These are phyloP conservation scores for Phrynocephalus guinanensis DNA, from an alignment of 2,797 vertebrate species.

Conservation along the genomic window DNA sequence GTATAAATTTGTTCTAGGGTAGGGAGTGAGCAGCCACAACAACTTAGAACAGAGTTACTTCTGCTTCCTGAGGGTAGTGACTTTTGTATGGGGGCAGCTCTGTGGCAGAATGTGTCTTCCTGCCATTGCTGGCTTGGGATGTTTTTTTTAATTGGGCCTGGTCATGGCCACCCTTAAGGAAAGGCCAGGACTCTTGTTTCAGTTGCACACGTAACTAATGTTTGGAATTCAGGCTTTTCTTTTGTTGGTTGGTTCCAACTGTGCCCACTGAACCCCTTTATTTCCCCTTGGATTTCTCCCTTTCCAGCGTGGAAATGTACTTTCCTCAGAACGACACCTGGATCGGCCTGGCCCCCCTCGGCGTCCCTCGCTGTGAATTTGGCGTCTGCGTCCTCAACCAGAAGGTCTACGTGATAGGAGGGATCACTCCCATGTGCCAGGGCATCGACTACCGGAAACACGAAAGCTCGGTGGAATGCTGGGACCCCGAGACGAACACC, in stretches of 20 bases:
- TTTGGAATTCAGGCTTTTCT: not conserved
- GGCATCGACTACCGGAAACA: slow-evolving; percentile 93
- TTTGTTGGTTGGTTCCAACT: too few species aligned
- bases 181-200: not conserved
- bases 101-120: not conserved
- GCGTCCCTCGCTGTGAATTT: slow-evolving; percentile 94
- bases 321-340: slow-evolving; percentile 98
- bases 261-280: slow-evolving; percentile 6
- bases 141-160: too few species aligned
- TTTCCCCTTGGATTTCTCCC: slow-evolving; percentile 38
- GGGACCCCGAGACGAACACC: slow-evolving; percentile 96
- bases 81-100: not conserved
- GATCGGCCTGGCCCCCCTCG: slow-evolving; percentile 95
- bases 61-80: too few species aligned
- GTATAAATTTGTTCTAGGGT: too few species aligned
- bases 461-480: slow-evolving; percentile 95
- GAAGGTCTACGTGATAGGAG: slow-evolving; percentile 95
- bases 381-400: slow-evolving; percentile 95
- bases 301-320: slow-evolving; percentile 95
- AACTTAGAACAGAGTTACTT: too few species aligned
- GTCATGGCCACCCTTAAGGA: too few species aligned
- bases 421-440: slow-evolving; percentile 94
- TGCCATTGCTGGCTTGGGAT: too few species aligned
- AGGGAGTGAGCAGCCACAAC: too few species aligned
- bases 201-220: not conserved